Evolutionary conservation across 92 coral and sea anemone genomes (phyloP), one percentile per base, ranked within the genome.

Genomic region (Micromussa lordhowensis): DNA sequence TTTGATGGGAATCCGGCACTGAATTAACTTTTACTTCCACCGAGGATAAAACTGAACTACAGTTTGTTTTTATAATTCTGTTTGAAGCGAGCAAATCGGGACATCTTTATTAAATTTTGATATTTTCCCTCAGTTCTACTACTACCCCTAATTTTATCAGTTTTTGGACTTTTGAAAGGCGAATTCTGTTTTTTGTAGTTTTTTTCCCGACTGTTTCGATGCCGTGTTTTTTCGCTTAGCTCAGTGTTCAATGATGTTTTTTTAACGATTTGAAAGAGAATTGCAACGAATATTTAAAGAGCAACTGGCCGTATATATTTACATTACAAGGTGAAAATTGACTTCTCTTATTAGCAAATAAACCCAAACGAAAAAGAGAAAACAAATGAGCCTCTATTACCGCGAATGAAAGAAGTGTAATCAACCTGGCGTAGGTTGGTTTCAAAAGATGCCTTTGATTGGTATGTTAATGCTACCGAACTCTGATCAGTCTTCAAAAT

Each of bases 271-370:
- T 82, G 49, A 69, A 26, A 71, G 68, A 8, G 49, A 38, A 64
- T 48, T 29, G 31, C 83, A 31, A 22, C 22, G 24, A 71, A 55
- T 9, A 55, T 55, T 78, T 78, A 53, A 32, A 30, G 82, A 81
- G 75, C 63, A n/a, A 26, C 71, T 53, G 49, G 32, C 69, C 13
- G 17, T 10, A 32, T 29, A 32, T 83, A 71, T 84, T 84, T 57
- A 57, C 88, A 57, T 84, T 35, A 84, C 87, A 73, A 57, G 73
- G 81, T 26, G 58, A 55, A 74, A 74, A 84, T 84, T 74, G 35
- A 84, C 31, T 31, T 68, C 79, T 58, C 57, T 38, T 55, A 84
- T 84, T 35, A 84, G 38, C 81, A 75, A 84, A 84, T 74, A 58
- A 84, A 36, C 29, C 16, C 80, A 84, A 72, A 57, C 59, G 79